Percentiles rank a stretch among this genome's conserved stretches.
phyloP scores from a whole-genome alignment of 2,888 invertebrate species.

The Tipula unca region DNA sequence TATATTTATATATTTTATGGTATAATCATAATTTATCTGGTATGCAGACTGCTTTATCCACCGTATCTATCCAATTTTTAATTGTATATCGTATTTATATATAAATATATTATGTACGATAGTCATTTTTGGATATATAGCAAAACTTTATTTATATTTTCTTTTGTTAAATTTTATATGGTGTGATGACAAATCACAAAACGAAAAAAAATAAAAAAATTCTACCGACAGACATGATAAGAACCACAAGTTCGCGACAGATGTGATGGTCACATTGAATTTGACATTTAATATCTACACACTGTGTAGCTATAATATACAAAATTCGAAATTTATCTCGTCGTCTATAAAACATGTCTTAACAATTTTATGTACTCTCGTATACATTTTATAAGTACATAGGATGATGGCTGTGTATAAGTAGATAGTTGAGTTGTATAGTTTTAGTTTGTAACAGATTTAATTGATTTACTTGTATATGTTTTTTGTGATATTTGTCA shows the following conservation, averaged over 20 bases:
- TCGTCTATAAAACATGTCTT: too few species aligned
- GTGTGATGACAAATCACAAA: not conserved
- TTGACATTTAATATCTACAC: not conserved
- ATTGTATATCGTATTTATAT: not conserved
- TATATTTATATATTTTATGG: conserved; percentile 14
- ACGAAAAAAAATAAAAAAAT: conserved; percentile 1
- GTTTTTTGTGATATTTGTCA: not conserved
- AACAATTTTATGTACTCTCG: not conserved
- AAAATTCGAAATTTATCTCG: not conserved
- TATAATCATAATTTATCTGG: not conserved
- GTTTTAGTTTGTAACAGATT: not conserved
- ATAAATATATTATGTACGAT: not conserved
- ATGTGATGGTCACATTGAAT: conserved; percentile 23
- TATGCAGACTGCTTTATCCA: not conserved
- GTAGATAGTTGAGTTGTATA: not conserved
- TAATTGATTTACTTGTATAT: not conserved
- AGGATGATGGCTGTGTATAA: not conserved
- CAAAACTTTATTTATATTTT: not conserved
- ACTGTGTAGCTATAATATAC: not conserved
- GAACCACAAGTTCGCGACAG: conserved; percentile 24
- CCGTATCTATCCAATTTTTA: not conserved
- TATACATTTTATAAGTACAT: too few species aligned
- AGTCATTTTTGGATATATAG: not conserved
- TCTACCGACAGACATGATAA: not conserved
- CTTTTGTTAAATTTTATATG: not conserved